These are phyloP conservation scores for Epizoanthus scotinus DNA, from an alignment of 92 coral and sea anemone genomes.

Conservation along the genomic window DNA sequence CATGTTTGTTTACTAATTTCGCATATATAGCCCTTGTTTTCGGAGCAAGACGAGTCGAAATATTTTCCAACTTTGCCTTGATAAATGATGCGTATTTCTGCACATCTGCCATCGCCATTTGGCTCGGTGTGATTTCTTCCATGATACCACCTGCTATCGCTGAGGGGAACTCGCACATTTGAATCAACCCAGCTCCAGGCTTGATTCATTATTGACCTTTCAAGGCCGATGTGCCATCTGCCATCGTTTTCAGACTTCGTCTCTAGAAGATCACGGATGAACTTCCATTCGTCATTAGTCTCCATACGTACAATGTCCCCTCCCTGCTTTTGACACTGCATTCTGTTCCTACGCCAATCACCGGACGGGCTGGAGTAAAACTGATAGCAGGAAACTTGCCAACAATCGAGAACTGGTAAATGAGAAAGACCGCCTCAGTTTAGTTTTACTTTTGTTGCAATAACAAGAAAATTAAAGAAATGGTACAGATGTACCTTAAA, in stretches of 20 bases:
- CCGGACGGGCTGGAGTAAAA: background rate
- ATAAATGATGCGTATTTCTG: background rate
- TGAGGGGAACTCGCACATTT: background rate
- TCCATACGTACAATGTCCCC: slow-evolving; percentile 11
- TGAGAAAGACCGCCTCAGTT: background rate
- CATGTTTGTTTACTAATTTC: background rate
- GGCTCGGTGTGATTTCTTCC: background rate
- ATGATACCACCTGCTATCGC: slow-evolving; percentile 15
- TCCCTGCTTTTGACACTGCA: background rate
- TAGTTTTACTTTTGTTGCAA: too few relatives aligned
- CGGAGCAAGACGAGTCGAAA: slow-evolving; percentile 4
- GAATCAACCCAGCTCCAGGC: slow-evolving; percentile 9
- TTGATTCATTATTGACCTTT: background rate
- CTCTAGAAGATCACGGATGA: slow-evolving; percentile 6
- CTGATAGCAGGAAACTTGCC: slow-evolving; percentile 11
- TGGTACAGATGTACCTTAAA: too few relatives aligned
- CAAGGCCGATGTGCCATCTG: slow-evolving; percentile 10
- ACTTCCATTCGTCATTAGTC: slow-evolving; percentile 12
- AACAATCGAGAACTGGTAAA: slow-evolving; percentile 12
- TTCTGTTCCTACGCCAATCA: slow-evolving; percentile 15
- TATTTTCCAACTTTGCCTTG: background rate
- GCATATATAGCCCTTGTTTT: background rate
- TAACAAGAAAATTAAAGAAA: too few relatives aligned
- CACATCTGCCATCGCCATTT: slow-evolving; percentile 7
- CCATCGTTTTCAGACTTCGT: background rate